Evolutionary conservation across 2,797 vertebrate species (phyloP), one percentile per base, ranked within the genome.

Genomic region (Clamator glandarius): DNA sequence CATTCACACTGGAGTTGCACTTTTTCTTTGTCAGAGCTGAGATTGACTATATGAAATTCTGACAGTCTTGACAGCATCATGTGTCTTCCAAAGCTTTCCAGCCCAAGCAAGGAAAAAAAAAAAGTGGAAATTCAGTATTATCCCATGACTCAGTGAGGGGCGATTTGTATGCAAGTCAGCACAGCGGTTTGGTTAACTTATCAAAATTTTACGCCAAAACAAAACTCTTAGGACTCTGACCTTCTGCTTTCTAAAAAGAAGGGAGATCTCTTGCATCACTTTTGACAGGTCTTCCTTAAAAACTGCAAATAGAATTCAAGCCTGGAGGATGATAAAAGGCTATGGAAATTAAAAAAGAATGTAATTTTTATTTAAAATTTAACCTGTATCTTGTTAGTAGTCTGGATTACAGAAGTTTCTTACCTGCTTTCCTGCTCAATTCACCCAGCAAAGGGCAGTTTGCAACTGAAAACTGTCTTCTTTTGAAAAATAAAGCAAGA

Each of bases 1-100:
- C 80, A 70, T 91, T 95, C 93, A 90, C 84, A 84, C n/a, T 4
- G 18, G n/a, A 39, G 35, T 13, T 46, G 48, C 28, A 16, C 42
- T 59, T n/a, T 46, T 69, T 21, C 23, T 64, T 36, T 68, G 62
- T 81, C 46, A 63, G 20, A 81, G 58, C 54, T 73, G 35, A 88
- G 85, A 86, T 36, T 52, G 51, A 54, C 75, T 91, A 11, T 9
- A 48, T 89, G 82, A 93, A 87, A 66, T 94, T 96, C 92, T 96
- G 95, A 96, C 93, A 94, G 67, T 24, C 54, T 78, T 95, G 95
- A 95, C 89, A 93, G 91, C 79, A 81, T 91, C 58, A 8, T 86
- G 87, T 61, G 73, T 80, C 87, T 92, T 78, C 69, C 54, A 72
- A 75, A 92, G 62, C 66, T 80, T 94, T 89, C 82, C 73, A 95